Base-by-base conservation (phyloP, 35 echinoderm and acorn worm genomes). In the Diadema setosum region DNA sequence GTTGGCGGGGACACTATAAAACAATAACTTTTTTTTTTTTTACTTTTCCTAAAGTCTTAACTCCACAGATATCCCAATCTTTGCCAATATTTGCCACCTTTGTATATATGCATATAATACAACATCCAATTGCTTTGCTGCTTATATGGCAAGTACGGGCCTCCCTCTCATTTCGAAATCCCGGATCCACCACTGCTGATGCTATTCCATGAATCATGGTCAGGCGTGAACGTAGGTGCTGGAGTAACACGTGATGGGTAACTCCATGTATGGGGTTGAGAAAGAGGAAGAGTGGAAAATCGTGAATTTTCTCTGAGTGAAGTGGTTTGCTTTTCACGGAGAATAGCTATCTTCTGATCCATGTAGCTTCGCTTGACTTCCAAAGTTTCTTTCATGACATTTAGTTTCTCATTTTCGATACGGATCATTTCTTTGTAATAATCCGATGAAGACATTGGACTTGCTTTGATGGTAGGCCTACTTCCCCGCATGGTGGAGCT, bases 381-480 rank as follows among this genome's bases (percentile, higher is more conserved):
- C 39, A 81, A 81, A 20, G 78, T 81, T 81, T 81, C 78, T 27
- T 81, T 81, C 78, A 81, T 84, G 11, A 84, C 46, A 60, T 34
- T 18, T 5, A 84, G 82, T 84, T 84, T 84, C 32, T 84, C 82
- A 11, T 24, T 84, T 60, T 84, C 48, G 82, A 84, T 84, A 84
- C 50, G 82, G 48, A 84, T 84, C 49, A 84, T 84, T 58, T 60
- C 50, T 56, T 25, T 57, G 29, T 60, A 84, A 18, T 59, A 84
- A 24, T 84, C 82, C 31, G 49, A 60, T n/a, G 82, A 84, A 59
- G 82, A 57, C 82, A 84, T 59, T 59, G 27, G 6, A 59, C 42
- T 84, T 84, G 49, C 33, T 84, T 84, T 84, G 20, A 59, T 15
- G 25, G 58, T 61, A 61, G 58, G 58, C 58, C 56, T 58, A 56